Evolutionary conservation across 2,888 invertebrate genomes (phyloP).

Genomic region (Ligdia adustata): DNA sequence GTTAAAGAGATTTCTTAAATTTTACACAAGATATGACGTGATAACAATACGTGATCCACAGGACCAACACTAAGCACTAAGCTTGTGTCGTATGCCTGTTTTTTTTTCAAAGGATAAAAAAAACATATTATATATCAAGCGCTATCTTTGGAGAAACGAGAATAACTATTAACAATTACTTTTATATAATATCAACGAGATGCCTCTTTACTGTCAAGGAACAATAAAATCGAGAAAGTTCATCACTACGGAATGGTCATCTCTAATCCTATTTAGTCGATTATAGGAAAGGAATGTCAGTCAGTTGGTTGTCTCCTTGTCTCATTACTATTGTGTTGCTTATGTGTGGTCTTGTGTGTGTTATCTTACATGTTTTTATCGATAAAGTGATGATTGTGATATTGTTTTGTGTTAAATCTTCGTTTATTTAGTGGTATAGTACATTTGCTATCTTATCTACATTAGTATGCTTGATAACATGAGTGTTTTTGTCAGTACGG

Average conservation of each 20-base stretch:
- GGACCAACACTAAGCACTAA: too few species aligned
- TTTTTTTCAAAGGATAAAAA: too few species aligned
- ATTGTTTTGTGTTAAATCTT: slow-evolving; percentile 68
- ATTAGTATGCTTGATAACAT: slow-evolving; percentile 55
- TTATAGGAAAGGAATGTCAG: too few species aligned
- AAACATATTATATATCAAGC: too few species aligned
- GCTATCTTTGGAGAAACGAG: too few species aligned
- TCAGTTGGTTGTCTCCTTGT: too few species aligned
- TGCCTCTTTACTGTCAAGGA: not conserved
- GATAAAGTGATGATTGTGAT: slow-evolving; percentile 77
- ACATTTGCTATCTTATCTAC: slow-evolving; percentile 67
- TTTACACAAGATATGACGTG: too few species aligned
- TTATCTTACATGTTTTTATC: slow-evolving; percentile 82
- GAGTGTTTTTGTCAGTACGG: slow-evolving; percentile 50
- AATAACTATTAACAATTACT: too few species aligned
- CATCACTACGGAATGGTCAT: slow-evolving; percentile 38
- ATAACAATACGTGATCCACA: too few species aligned
- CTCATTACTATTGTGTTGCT: slow-evolving; percentile 61
- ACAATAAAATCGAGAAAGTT: slow-evolving; percentile 14
- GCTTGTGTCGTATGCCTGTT: too few species aligned
- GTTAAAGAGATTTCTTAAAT: too few species aligned
- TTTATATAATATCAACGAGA: not conserved
- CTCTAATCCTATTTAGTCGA: too few species aligned
- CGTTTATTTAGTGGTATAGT: slow-evolving; percentile 75
- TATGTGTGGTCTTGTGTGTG: slow-evolving; percentile 74